Conservation (phyloP, 2,113 vertebrate species). For the Zosterops hypoxanthus region DNA sequence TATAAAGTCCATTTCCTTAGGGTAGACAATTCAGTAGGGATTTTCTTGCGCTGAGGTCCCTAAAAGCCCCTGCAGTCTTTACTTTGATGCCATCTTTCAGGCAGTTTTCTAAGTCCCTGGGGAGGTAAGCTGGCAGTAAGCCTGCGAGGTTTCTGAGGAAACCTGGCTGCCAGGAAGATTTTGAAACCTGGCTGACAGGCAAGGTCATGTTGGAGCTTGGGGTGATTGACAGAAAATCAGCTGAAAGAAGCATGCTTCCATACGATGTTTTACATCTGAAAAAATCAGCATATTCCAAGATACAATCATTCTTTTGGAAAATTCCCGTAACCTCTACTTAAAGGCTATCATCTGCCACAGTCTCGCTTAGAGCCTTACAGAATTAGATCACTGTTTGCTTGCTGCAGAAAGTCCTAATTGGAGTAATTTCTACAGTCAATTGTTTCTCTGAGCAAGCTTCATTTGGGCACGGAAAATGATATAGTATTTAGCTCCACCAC, state of each 20-base stretch:
- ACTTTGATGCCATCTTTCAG: background rate
- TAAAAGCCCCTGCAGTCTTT: background rate
- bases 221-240: constrained; percentile 5
- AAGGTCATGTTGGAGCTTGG: background rate
- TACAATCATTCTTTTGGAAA: background rate
- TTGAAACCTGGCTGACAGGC: background rate
- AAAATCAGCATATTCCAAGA: constrained; percentile 7
- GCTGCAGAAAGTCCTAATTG: background rate
- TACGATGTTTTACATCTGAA: background rate
- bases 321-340: background rate
- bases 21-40: background rate
- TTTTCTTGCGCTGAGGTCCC: background rate
- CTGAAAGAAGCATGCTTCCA: background rate
- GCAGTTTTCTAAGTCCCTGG: background rate
- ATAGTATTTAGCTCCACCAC: background rate
- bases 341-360: background rate
- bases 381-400: background rate
- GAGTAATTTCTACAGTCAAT: background rate
- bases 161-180: constrained; percentile 8
- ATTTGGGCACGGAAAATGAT: background rate
- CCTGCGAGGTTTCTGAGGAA: background rate
- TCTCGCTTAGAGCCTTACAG: background rate
- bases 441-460: background rate
- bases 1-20: background rate
- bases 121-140: background rate